phyloP scores from a whole-genome alignment of 2,888 invertebrate species.

The Hipparchia sbordonii region DNA sequence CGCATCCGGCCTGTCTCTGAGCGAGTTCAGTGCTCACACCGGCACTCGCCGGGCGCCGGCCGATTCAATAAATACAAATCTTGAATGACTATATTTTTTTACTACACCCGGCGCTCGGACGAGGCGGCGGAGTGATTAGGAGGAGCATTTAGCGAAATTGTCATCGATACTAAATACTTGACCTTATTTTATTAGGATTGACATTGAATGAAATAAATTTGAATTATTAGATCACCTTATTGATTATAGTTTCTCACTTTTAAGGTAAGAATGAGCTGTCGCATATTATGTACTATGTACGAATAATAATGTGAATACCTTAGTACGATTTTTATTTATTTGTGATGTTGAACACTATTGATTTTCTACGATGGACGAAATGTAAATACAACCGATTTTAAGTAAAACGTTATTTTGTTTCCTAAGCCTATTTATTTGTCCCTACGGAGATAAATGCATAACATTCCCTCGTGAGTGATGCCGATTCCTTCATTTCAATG shows the following conservation, averaged over 20 bases:
- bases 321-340: slow-evolving; percentile 82
- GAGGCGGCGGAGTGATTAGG: slow-evolving; percentile 54
- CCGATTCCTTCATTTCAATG: slow-evolving; percentile 32
- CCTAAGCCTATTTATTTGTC: slow-evolving; percentile 76
- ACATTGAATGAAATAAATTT: slow-evolving; percentile 58
- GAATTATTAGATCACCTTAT: slow-evolving; percentile 61
- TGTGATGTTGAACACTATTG: slow-evolving; percentile 82
- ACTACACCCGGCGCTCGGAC: slow-evolving; percentile 49
- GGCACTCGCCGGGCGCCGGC: slow-evolving; percentile 61
- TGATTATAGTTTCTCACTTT: slow-evolving; percentile 71
- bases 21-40: slow-evolving; percentile 26
- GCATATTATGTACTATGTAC: slow-evolving; percentile 77
- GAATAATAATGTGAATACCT: slow-evolving; percentile 77
- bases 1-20: slow-evolving; percentile 38
- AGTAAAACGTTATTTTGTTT: slow-evolving; percentile 83
- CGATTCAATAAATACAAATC: slow-evolving; percentile 46
- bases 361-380: slow-evolving; percentile 82
- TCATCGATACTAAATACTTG: slow-evolving; percentile 36
- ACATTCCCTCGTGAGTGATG: slow-evolving; percentile 20
- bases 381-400: slow-evolving; percentile 84
- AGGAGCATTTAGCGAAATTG: slow-evolving; percentile 60
- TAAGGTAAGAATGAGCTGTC: slow-evolving; percentile 74
- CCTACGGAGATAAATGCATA: slow-evolving; percentile 42
- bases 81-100: slow-evolving; percentile 49
- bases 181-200: slow-evolving; percentile 49